Evolutionary conservation across 2,888 invertebrate genomes (phyloP).

Genomic region (Heliconius erato): DNA sequence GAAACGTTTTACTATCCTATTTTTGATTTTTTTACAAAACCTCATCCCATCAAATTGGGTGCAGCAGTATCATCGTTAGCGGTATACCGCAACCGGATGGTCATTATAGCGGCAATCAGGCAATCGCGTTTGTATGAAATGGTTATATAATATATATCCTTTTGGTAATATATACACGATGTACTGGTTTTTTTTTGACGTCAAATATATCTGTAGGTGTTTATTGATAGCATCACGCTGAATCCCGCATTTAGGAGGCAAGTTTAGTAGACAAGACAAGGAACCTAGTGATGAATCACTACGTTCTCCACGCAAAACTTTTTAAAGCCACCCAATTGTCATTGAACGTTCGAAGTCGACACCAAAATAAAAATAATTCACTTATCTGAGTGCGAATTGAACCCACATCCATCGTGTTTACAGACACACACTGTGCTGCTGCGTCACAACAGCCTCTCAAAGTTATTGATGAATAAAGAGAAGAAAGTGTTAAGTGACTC

Average conservation of each 20-base stretch:
- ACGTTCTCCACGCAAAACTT: too few species aligned
- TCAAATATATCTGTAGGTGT: not conserved
- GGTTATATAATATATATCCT: constrained; percentile 13
- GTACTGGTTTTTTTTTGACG: not conserved
- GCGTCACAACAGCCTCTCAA: not conserved
- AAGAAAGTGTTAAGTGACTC: not conserved
- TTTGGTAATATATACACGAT: constrained; percentile 3
- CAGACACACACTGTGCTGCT: too few species aligned
- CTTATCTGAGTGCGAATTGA: not conserved
- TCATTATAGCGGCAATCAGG: constrained; percentile 31
- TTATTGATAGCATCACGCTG: too few species aligned
- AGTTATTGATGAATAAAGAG: not conserved
- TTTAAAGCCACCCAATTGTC: too few species aligned
- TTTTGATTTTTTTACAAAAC: constrained; percentile 1
- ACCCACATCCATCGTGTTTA: not conserved
- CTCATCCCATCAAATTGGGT: constrained; percentile 32
- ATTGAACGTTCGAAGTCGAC: not conserved
- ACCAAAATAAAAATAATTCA: too few species aligned
- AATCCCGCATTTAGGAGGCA: too few species aligned
- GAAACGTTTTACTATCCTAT: not conserved
- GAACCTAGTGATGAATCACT: too few species aligned
- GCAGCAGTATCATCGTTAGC: constrained; percentile 44
- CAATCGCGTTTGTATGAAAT: constrained; percentile 24
- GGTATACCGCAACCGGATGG: constrained; percentile 47
- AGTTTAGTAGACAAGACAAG: too few species aligned